Base-by-base conservation (phyloP, 2,797 vertebrate species). In the Argya squamiceps region DNA sequence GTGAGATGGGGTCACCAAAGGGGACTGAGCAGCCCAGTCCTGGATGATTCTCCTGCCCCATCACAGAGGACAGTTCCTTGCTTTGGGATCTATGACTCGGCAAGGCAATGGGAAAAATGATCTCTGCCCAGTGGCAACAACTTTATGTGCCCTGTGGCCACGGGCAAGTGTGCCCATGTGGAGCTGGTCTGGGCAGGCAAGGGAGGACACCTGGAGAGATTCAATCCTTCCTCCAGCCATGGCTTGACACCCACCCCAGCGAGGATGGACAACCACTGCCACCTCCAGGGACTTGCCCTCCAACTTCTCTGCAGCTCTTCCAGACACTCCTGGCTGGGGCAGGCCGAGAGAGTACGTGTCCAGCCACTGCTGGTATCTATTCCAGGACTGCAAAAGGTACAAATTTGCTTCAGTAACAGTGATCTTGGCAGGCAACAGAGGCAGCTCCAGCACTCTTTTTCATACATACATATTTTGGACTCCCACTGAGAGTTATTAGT, bases 401-500 rank as follows among this genome's bases (percentile, higher is more conserved):
- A 91, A 18, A 92, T 91, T 27, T 67, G 49, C 90, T 82, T 89
- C 91, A 88, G 56, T 59, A 71, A 93, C 84, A 94, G 92, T 7
- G 49, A 92, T 94, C 91, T 84, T 96, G 92, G 84, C 79, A 94
- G 74, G 24, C n/a, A 6, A 55, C 27, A 89, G 71, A 75, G 84
- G 84, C 83, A 93, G 87, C 62, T 85, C 37, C 26, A 67, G 75
- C 39, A 36, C 30, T 64, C 53, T 92, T 83, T 84, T 78, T 89
- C 69, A 95, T 88, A 74, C 65, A 37, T 80, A 68, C 87, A 77
- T 95, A 95, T 81, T 89, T 77, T 89, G 95, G 85, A 67, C 37
- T 92, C 79, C 81, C 82, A 92, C 43, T 0, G 88, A 94, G 73
- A 80, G 65, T 96, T 96, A 95, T 95, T 96, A 94, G 95, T 96